Percentiles rank a stretch among this genome's conserved stretches.
phyloP scores from a whole-genome alignment of 53 echinoderm and acorn worm species.

The Mesocentrotus franciscanus region DNA sequence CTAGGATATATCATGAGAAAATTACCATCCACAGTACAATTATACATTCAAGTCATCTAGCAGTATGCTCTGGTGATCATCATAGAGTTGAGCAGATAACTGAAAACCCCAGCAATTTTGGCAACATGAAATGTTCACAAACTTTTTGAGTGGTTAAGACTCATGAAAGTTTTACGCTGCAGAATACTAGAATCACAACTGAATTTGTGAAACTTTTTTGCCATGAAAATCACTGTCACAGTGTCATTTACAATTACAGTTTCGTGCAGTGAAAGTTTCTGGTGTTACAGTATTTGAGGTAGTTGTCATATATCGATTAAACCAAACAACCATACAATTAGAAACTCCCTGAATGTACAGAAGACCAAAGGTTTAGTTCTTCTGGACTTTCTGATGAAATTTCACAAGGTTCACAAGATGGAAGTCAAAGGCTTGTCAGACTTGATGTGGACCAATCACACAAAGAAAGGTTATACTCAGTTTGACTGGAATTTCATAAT shows the following conservation, averaged over 20 bases:
- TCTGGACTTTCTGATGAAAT: background rate
- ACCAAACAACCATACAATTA: background rate
- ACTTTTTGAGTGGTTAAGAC: background rate
- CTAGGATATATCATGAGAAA: background rate
- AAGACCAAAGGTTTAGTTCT: background rate
- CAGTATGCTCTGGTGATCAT: too few species aligned
- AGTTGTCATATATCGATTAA: background rate
- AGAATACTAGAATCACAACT: background rate
- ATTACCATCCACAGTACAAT: background rate
- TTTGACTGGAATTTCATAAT: too few species aligned
- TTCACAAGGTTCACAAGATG: background rate
- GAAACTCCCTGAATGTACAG: background rate
- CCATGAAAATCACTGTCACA: background rate
- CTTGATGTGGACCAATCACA: background rate
- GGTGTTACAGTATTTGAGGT: background rate
- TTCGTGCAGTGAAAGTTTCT: too few species aligned
- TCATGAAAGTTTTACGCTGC: background rate
- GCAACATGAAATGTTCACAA: background rate
- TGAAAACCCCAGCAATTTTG: background rate
- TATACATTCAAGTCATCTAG: background rate
- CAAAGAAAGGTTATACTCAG: too few species aligned
- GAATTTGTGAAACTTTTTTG: background rate
- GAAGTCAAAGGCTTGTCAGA: background rate
- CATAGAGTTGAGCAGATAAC: too few species aligned
- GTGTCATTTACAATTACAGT: background rate